Evolutionary conservation across 2,797 vertebrate species (phyloP).

Genomic region (Platalea minor): DNA sequence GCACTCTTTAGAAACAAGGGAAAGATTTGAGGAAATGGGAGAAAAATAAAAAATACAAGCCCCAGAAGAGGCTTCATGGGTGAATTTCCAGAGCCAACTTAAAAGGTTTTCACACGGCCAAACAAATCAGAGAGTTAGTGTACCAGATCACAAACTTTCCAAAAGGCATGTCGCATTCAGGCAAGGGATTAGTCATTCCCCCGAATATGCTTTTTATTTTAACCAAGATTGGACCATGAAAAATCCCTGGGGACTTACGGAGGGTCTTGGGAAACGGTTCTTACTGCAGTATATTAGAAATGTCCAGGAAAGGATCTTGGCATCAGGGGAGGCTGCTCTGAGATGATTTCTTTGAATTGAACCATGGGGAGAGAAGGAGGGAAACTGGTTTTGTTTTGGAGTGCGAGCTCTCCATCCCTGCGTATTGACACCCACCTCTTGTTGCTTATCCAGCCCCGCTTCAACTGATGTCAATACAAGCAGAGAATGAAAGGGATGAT

Average conservation of each 20-base stretch:
- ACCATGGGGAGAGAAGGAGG: not conserved
- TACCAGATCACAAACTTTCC: not conserved
- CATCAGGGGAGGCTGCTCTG: not conserved
- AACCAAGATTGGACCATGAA: not conserved
- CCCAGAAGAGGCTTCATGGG: constrained; percentile 11
- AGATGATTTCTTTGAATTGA: not conserved
- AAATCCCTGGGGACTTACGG: not conserved
- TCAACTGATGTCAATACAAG: not conserved
- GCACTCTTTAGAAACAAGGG: constrained; percentile 43
- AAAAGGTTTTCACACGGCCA: not conserved
- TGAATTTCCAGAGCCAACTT: constrained; percentile 23
- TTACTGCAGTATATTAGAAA: not conserved
- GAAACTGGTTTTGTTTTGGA: not conserved
- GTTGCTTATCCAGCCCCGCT: not conserved
- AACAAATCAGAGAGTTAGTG: not conserved
- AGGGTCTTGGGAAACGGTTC: not conserved
- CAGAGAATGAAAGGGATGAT: not conserved
- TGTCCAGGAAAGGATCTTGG: not conserved
- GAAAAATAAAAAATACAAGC: constrained; percentile 12
- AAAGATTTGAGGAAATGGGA: constrained; percentile 50
- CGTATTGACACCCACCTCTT: not conserved
- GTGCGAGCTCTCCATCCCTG: not conserved
- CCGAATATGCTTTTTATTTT: not conserved
- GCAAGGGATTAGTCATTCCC: not conserved
- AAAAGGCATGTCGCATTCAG: not conserved